Evolutionary conservation across 2,113 vertebrate species (phyloP).

Genomic region (Chamaetylas fuelleborni): DNA sequence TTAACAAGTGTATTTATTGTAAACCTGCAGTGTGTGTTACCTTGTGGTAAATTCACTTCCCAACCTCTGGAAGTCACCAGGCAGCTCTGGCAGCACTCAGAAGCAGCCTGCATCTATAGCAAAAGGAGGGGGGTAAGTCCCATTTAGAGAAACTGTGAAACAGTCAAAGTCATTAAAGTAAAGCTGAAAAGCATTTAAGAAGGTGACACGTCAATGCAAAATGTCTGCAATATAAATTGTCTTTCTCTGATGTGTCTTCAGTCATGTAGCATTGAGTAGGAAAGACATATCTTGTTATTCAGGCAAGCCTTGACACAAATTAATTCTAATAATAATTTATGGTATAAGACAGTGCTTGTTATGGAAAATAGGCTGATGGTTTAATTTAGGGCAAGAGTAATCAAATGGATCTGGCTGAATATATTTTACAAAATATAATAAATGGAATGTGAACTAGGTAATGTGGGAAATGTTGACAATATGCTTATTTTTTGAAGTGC

Average conservation of each 20-base stretch:
- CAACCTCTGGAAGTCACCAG: neutral
- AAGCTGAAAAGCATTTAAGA: neutral
- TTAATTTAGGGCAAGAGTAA: constrained; percentile 41
- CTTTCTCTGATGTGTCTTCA: neutral
- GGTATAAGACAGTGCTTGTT: neutral
- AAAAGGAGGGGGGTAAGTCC: neutral
- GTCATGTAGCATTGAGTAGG: neutral
- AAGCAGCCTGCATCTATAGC: neutral
- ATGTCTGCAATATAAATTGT: neutral
- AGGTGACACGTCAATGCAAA: neutral
- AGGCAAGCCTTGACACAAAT: neutral
- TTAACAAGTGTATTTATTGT: neutral
- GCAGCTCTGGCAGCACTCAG: neutral
- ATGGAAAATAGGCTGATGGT: neutral
- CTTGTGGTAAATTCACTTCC: neutral
- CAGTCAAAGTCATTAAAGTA: neutral
- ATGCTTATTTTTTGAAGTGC: neutral
- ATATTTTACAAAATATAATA: neutral
- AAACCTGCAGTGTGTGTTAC: neutral
- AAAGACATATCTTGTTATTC: neutral
- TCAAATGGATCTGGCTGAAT: constrained; percentile 9
- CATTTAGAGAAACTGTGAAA: neutral
- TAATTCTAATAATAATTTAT: constrained; percentile 32
- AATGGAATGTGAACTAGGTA: neutral
- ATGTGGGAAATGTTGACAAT: neutral